Percentiles rank a stretch among this genome's conserved stretches.
phyloP scores from a whole-genome alignment of 1,140 invertebrate genomes.

The Sycophila sp. region DNA sequence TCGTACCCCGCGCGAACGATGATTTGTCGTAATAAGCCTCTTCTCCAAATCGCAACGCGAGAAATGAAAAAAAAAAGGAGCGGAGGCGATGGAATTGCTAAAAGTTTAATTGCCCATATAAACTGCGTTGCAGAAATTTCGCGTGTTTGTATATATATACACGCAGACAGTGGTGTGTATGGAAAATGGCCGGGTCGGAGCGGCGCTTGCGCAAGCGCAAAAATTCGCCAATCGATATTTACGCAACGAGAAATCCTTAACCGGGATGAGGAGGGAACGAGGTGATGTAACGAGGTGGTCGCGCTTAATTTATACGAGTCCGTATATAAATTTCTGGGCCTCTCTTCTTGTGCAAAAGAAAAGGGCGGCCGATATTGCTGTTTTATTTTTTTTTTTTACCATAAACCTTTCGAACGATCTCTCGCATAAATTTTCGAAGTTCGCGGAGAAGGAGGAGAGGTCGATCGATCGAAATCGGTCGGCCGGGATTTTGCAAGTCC shows the following conservation, averaged over 20 bases:
- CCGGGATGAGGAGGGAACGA: constrained; percentile 8
- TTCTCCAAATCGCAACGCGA: too few species aligned
- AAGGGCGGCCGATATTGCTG: too few species aligned
- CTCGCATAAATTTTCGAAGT: too few species aligned
- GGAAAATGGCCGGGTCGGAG: not conserved
- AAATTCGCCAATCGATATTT: constrained; percentile 21
- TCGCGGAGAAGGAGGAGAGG: too few species aligned
- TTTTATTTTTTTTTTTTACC: too few species aligned
- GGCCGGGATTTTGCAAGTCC: constrained; percentile 25
- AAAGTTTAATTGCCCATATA: constrained; percentile 18
- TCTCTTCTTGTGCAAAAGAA: too few species aligned
- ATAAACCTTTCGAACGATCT: too few species aligned
- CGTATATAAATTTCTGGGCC: too few species aligned
- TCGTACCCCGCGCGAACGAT: too few species aligned
- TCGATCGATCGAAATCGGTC: constrained; percentile 14
- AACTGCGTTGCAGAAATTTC: constrained; percentile 5
- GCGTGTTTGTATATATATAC: too few species aligned
- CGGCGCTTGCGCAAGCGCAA: constrained; percentile 7
- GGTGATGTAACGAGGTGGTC: not conserved
- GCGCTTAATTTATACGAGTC: not conserved
- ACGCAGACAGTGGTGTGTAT: not conserved
- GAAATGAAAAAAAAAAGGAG: too few species aligned
- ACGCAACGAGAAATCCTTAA: constrained; percentile 10
- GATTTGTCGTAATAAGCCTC: too few species aligned
- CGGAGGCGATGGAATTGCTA: not conserved